These are phyloP conservation scores for Prionailurus viverrinus DNA, from an alignment of 2,113 vertebrate genomes.

Conservation along the genomic window DNA sequence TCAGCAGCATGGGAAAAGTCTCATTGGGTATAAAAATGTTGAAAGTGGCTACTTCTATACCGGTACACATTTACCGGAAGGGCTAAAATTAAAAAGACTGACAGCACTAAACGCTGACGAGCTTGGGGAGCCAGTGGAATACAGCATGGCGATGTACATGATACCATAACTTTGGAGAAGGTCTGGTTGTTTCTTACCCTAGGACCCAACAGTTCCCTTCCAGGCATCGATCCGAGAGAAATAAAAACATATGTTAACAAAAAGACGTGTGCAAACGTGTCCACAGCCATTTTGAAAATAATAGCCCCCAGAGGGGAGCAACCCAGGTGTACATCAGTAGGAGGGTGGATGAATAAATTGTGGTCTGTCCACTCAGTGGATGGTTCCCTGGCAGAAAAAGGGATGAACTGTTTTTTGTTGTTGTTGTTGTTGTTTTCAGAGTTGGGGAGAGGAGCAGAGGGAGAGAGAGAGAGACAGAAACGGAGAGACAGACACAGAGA, in stretches of 20 bases:
- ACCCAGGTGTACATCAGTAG: accelerated
- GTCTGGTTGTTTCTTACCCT: background rate
- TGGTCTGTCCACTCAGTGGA: background rate
- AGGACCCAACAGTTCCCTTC: background rate
- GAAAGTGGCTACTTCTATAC: background rate
- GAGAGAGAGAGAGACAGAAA: no score
- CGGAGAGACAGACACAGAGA: no score
- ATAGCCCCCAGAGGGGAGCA: background rate
- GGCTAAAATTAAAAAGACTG: background rate
- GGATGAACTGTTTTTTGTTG: background rate
- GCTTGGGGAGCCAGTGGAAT: no score
- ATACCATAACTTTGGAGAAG: background rate
- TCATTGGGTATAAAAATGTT: background rate
- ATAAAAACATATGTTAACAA: background rate
- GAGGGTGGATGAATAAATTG: background rate
- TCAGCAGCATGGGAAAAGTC: background rate
- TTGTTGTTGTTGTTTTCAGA: no score
- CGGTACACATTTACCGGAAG: background rate
- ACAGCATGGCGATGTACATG: background rate
- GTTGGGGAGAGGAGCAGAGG: no score
- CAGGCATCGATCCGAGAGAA: background rate
- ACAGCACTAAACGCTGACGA: background rate
- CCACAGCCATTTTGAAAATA: background rate
- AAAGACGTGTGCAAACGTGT: background rate
- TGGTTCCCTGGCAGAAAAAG: background rate